Evolutionary conservation across 1,140 invertebrate species (phyloP).

Genomic region (Temnothorax longispinosus): DNA sequence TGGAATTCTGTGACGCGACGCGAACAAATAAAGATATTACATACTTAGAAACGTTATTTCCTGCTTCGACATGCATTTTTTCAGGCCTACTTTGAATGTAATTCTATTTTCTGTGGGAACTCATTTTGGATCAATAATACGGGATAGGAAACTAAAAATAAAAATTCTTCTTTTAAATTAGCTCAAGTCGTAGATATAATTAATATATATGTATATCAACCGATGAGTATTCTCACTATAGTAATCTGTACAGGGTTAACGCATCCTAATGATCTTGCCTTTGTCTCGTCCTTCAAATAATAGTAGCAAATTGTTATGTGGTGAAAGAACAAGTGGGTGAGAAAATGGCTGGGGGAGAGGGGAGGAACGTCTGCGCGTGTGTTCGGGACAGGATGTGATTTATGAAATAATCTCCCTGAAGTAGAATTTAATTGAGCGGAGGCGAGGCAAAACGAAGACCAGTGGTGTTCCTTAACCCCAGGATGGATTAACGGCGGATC

Average conservation of each 20-base stretch:
- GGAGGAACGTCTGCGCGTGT: slow-evolving; percentile 24
- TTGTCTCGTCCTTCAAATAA: slow-evolving; percentile 27
- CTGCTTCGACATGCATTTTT: neutral
- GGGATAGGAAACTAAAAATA: neutral
- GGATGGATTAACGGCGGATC: slow-evolving; percentile 60
- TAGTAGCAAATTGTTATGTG: slow-evolving; percentile 25
- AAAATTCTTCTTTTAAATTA: neutral
- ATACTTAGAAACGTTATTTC: neutral
- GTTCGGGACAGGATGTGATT: slow-evolving; percentile 69
- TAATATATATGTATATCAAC: neutral
- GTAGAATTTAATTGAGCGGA: slow-evolving; percentile 76
- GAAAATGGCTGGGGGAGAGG: neutral
- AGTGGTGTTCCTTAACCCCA: slow-evolving; percentile 60
- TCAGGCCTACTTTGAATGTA: neutral
- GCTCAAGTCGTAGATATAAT: neutral
- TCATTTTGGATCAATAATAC: neutral
- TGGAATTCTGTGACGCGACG: slow-evolving; percentile 6
- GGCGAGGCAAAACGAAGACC: slow-evolving; percentile 65
- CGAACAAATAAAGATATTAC: slow-evolving; percentile 42
- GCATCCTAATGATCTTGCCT: slow-evolving; percentile 14
- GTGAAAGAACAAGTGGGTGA: slow-evolving; percentile 10
- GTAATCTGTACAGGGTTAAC: slow-evolving; percentile 7
- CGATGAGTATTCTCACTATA: neutral
- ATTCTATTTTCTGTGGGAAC: neutral
- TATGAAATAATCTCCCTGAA: slow-evolving; percentile 74